Conservation (phyloP, 1,140 invertebrate species). For the Panonychus citri region DNA sequence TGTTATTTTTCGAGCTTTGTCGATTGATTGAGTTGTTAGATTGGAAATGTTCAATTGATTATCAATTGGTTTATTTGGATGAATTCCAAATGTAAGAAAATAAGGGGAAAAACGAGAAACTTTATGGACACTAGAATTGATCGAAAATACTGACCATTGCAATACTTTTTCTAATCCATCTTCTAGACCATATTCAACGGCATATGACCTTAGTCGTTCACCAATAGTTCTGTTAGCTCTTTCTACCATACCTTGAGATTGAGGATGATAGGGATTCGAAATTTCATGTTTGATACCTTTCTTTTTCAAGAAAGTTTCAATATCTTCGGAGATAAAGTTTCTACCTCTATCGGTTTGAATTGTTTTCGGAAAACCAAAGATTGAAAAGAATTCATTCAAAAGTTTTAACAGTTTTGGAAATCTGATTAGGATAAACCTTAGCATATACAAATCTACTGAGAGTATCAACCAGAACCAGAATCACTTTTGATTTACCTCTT, state of each 20-base stretch:
- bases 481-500: neutral
- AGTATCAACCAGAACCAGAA: neutral
- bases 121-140: no score
- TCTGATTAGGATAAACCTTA: neutral
- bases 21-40: no score
- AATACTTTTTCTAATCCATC: no score
- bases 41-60: no score
- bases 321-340: neutral
- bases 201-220: neutral
- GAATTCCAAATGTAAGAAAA: no score
- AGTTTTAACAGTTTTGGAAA: neutral
- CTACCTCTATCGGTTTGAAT: neutral
- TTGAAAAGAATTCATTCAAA: neutral
- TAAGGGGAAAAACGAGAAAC: no score
- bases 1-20: no score
- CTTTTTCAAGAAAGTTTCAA: neutral
- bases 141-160: no score
- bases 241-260: neutral
- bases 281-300: neutral
- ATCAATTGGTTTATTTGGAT: no score
- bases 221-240: neutral
- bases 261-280: neutral
- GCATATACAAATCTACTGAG: neutral
- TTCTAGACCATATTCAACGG: no score
- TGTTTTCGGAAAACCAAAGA: neutral